phyloP scores from a whole-genome alignment of 2,888 invertebrate species.

The Callimorpha dominula region DNA sequence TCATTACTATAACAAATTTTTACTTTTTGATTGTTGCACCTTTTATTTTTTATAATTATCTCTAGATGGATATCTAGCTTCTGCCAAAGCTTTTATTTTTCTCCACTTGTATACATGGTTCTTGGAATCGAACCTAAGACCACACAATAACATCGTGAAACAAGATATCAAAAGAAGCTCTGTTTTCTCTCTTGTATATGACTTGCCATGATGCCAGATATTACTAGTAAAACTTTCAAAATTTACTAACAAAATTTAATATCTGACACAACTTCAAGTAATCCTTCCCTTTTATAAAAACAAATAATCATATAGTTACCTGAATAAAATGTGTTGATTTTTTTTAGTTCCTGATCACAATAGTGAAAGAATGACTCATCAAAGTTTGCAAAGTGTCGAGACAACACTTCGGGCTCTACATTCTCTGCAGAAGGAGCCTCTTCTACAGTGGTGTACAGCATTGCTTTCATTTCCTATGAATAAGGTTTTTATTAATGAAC shows the following conservation, averaged over 20 bases:
- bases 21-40: no score
- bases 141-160: no score
- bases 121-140: background rate
- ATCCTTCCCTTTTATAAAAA: background rate
- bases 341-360: constrained; percentile 97
- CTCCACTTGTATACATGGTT: background rate
- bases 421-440: constrained; percentile 96
- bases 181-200: background rate
- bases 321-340: constrained; percentile 99
- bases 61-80: no score
- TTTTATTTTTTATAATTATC: no score
- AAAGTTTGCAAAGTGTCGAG: constrained; percentile 96
- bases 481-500: background rate
- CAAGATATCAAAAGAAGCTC: no score
- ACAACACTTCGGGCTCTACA: constrained; percentile 95
- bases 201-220: background rate
- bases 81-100: background rate
- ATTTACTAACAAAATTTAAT: background rate
- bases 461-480: constrained; percentile 96
- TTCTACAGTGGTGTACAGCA: constrained; percentile 96
- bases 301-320: constrained; percentile 80
- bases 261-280: background rate
- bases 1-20: no score
- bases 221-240: no score
- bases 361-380: constrained; percentile 98